Evolutionary conservation across 2,888 invertebrate genomes (phyloP).

Genomic region (Trachelus tabidus): DNA sequence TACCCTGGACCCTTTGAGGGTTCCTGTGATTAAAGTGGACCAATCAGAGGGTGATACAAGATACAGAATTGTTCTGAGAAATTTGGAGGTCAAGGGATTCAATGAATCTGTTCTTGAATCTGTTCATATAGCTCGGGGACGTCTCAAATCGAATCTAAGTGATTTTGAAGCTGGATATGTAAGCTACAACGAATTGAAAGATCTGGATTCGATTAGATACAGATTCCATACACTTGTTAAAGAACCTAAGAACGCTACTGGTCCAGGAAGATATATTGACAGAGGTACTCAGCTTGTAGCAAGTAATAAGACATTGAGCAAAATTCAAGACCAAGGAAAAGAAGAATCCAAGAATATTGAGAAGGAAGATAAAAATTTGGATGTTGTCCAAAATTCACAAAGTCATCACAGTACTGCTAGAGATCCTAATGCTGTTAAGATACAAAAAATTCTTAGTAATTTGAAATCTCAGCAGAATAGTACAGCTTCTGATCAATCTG

Average conservation of each 20-base stretch:
- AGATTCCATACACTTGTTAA: slow-evolving; percentile 58
- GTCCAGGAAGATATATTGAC: neutral
- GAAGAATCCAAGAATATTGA: neutral
- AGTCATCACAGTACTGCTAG: neutral
- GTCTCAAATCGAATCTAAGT: slow-evolving; percentile 53
- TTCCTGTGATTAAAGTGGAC: slow-evolving; percentile 64
- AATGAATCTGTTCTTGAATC: slow-evolving; percentile 57
- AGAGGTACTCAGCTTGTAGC: neutral
- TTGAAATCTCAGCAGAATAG: neutral
- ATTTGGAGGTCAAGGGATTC: slow-evolving; percentile 54
- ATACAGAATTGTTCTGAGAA: slow-evolving; percentile 54
- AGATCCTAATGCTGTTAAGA: neutral
- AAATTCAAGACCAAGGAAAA: neutral
- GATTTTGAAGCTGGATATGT: slow-evolving; percentile 60
- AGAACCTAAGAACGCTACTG: slow-evolving; percentile 35
- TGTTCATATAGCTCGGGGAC: slow-evolving; percentile 53
- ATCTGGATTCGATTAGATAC: slow-evolving; percentile 56
- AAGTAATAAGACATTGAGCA: neutral
- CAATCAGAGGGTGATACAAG: slow-evolving; percentile 64
- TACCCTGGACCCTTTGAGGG: slow-evolving; percentile 53
- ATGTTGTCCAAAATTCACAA: neutral
- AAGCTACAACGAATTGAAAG: slow-evolving; percentile 55
- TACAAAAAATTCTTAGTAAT: neutral
- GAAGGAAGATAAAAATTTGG: neutral
- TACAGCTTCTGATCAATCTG: neutral